Base-by-base conservation (phyloP, 2,113 vertebrate genomes). In the Erinaceus europaeus region DNA sequence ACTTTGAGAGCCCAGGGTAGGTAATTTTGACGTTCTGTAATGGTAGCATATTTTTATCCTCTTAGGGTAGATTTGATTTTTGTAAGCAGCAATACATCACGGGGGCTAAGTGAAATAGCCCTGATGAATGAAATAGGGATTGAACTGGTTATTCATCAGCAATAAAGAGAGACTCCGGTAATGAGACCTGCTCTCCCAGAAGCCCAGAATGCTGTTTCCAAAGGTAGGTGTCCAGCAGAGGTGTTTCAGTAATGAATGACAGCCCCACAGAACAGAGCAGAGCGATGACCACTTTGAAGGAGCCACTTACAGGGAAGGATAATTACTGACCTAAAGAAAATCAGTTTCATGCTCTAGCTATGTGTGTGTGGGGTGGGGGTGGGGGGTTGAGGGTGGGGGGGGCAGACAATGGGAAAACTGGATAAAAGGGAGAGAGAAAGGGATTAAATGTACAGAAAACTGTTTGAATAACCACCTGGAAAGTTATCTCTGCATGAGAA, bases 401-500 rank as follows among this genome's bases (percentile, higher is more conserved):
- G n/a, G n/a, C n/a, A n/a, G n/a, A n/a, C n/a, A n/a, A n/a, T n/a
- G n/a, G n/a, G n/a, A n/a, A n/a, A n/a, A n/a, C n/a, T n/a, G n/a
- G n/a, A n/a, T n/a, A n/a, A n/a, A n/a, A n/a, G n/a, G n/a, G 13
- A 71, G 55, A 12, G 36, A 71, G 52, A 48, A 90, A 44, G 46
- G 36, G 59, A 42, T 38, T 32, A 42, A 36, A 34, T 62, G 64
- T 82, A 38, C 61, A 69, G 69, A 61, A 75, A 90, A 86, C 13
- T 62, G 81, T 78, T 89, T 73, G 64, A 64, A 46, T 89, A 38
- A 86, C 80, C 80, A 46, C 40, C 52, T 68, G 62, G 59, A 79
- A 84, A 89, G 36, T 38, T 65, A 23, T 38, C 84, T 72, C 48
- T 87, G 88, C 74, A 59, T 40, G 78, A 93, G 71, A 73, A n/a